Evolutionary conservation across 2,888 invertebrate species (phyloP), one percentile per base, ranked within the genome.

Genomic region (Matsumyia berberina): DNA sequence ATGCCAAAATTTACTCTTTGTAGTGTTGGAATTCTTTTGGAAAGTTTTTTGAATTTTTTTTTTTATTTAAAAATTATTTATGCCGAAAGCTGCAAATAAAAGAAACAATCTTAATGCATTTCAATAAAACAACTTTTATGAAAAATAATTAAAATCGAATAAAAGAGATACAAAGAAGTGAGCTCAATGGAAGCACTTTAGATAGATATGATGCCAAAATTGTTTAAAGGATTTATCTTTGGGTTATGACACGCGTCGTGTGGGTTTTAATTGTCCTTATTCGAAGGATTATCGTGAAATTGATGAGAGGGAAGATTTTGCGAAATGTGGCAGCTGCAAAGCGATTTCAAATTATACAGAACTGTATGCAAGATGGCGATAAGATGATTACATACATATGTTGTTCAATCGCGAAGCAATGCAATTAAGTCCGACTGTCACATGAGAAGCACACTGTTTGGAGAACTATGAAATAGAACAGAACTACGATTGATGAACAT

Each of bases 101-200:
- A 31, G 46, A n/a, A 66, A 49, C 35, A 57, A 57, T 55, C 46
- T 55, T 74, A 74, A 66, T 74, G 74, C 64, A 74, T 64, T 74
- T 74, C 35, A n/a, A 57, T 64, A 66, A 49, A 66, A 57, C 44
- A 49, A 57, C 31, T 74, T 74, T 66, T 74, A 66, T 66, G 55
- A 57, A 46, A 57, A 57, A 57, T 57, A 74, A 66, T 66, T 55
- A 66, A 64, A 74, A 74, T 55, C 55, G 24, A 44, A 64, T 74
- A 64, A 74, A 74, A 42, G 29, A 60, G 11, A 9, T 29, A 29
- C 44, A 24, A 53, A 51, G n/a, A 35, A 35, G 35, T 46, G 46
- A 35, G 6, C 29, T 69, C 31, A 66, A 39, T 39, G 17, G 51
- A 66, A 66, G 17, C 37, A 46, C 44, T 70, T 49, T 12, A 31